A percentile compares a stretch with the other conserved stretches of the same genome.
Evolutionary conservation across 1,140 invertebrate genomes (phyloP).

Genomic region (Tyrophagus putrescentiae): DNA sequence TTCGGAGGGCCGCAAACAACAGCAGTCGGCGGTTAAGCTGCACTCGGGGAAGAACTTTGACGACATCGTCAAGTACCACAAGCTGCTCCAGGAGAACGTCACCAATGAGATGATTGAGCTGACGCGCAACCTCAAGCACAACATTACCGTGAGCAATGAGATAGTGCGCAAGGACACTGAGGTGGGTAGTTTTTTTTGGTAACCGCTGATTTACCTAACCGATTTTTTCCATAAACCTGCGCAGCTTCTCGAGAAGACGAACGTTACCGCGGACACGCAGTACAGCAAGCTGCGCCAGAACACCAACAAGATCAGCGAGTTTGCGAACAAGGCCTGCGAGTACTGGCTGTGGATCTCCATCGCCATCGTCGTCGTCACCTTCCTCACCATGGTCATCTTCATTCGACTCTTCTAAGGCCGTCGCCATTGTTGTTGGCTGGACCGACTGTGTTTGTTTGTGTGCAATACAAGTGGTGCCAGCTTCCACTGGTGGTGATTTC

Average conservation of each 20-base stretch:
- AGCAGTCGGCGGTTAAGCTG: too few relatives aligned
- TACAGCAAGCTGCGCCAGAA: conserved; percentile 56
- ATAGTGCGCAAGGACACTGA: conserved; percentile 75
- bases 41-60: conserved; percentile 43
- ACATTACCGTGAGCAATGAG: conserved; percentile 60
- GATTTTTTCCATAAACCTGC: conserved; percentile 29
- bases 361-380: conserved; percentile 60
- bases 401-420: conserved; percentile 47
- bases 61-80: conserved; percentile 63
- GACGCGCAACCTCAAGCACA: conserved; percentile 71
- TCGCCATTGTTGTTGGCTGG: not conserved
- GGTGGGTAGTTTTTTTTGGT: conserved; percentile 6
- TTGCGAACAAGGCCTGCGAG: conserved; percentile 69
- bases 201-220: not conserved
- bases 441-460: too few relatives aligned
- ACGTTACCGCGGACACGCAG: conserved; percentile 60
- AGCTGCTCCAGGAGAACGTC: conserved; percentile 73
- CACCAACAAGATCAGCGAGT: conserved; percentile 61
- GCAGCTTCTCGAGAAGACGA: conserved; percentile 54
- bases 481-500: too few relatives aligned
- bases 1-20: not conserved
- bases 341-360: conserved; percentile 88
- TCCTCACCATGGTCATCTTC: conserved; percentile 75
- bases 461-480: too few relatives aligned
- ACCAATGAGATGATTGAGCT: conserved; percentile 81